A percentile compares a stretch with the other conserved stretches of the same genome.
phyloP scores from a whole-genome alignment of 2,797 vertebrate genomes.

The Etheostoma nigrum region DNA sequence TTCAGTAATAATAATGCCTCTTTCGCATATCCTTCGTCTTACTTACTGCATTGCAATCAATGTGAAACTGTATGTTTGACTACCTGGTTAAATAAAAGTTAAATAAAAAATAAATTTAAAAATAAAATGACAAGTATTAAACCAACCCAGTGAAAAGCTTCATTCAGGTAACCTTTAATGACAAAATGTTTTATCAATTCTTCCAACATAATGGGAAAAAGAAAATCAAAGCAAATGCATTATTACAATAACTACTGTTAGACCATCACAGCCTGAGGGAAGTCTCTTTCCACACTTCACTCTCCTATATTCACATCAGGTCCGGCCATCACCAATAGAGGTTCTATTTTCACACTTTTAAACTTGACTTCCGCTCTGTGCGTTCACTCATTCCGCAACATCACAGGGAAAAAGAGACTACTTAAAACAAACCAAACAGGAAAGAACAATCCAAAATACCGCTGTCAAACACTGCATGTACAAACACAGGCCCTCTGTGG shows the following conservation, averaged over 20 bases:
- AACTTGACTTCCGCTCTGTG: conserved; percentile 39
- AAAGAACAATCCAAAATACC: conserved; percentile 29
- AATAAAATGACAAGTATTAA: neutral
- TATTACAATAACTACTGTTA: conserved; percentile 65
- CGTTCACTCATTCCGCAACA: conserved; percentile 42
- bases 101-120: too few relatives aligned
- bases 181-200: conserved; percentile 71
- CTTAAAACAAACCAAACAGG: conserved; percentile 39
- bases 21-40: too few relatives aligned
- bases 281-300: conserved; percentile 46
- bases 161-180: conserved; percentile 81
- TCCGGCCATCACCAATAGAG: conserved; percentile 42
- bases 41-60: too few relatives aligned
- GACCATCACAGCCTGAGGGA: conserved; percentile 53
- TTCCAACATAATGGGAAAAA: conserved; percentile 66
- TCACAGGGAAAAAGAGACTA: conserved; percentile 11
- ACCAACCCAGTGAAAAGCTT: conserved; percentile 27
- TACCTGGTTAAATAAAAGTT: too few relatives aligned
- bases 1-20: neutral
- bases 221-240: conserved; percentile 73
- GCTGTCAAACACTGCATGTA: conserved; percentile 31
- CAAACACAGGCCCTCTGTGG: conserved; percentile 39
- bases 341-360: conserved; percentile 33
- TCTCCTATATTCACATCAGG: conserved; percentile 59
- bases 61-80: too few relatives aligned